phyloP scores from a whole-genome alignment of 2,888 invertebrate species.

The Acleris literana region DNA sequence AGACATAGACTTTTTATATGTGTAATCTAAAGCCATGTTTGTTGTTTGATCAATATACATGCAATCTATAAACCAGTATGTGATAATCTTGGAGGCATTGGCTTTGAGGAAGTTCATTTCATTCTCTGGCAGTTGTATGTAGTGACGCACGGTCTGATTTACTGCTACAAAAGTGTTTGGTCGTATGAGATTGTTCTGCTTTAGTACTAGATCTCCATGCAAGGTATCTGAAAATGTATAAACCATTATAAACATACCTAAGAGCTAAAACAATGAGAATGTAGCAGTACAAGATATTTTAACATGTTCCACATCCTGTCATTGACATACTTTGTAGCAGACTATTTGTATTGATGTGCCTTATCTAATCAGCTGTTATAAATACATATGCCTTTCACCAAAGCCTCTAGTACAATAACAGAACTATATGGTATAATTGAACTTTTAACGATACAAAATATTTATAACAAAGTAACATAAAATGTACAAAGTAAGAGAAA shows the following conservation, averaged over 20 bases:
- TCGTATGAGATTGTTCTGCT: constrained; percentile 84
- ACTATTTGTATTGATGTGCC: constrained; percentile 7
- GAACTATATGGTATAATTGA: too few species aligned
- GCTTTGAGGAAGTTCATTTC: constrained; percentile 84
- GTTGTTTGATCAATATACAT: constrained; percentile 85
- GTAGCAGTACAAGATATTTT: not conserved
- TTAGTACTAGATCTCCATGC: constrained; percentile 86
- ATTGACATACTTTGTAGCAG: not conserved
- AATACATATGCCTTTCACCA: too few species aligned
- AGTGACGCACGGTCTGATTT: constrained; percentile 81
- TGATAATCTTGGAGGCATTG: constrained; percentile 79
- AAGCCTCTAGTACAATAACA: too few species aligned
- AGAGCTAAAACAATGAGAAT: not conserved
- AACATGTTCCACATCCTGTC: not conserved
- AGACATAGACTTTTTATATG: constrained; percentile 85
- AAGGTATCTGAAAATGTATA: constrained; percentile 81
- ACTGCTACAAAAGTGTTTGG: constrained; percentile 86
- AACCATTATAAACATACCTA: not conserved
- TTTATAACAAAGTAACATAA: too few species aligned
- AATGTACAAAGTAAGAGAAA: too few species aligned
- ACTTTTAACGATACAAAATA: too few species aligned
- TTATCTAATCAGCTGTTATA: too few species aligned
- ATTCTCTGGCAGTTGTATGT: constrained; percentile 81
- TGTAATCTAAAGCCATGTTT: constrained; percentile 84
- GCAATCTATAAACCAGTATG: constrained; percentile 93